Percentiles rank a stretch among this genome's conserved stretches.
phyloP scores from a whole-genome alignment of 35 echinoderm and acorn worm species.

The Acanthaster planci region DNA sequence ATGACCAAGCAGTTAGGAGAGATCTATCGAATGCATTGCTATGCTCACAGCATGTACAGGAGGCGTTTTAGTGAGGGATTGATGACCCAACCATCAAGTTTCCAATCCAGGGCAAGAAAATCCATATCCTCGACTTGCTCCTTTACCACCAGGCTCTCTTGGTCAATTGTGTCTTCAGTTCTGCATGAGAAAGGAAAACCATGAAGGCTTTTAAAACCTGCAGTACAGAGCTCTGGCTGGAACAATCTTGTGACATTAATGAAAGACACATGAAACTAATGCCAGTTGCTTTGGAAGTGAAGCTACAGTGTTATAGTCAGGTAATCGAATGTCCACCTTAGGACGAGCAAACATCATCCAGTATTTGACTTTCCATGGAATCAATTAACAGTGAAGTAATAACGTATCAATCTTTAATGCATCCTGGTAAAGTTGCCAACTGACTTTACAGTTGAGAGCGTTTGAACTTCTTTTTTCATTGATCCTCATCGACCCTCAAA shows the following conservation, averaged over 20 bases:
- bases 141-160: slow-evolving; percentile 56
- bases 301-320: background rate
- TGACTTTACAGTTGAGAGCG: too few species aligned
- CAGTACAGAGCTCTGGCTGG: background rate
- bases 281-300: background rate
- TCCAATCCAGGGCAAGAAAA: slow-evolving; percentile 92
- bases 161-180: slow-evolving; percentile 67
- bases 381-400: too few species aligned
- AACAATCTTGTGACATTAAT: too few species aligned
- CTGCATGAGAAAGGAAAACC: slow-evolving; percentile 39
- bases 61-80: slow-evolving; percentile 66
- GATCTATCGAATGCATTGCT: too few species aligned
- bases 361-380: too few species aligned
- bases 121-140: slow-evolving; percentile 83
- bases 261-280: background rate
- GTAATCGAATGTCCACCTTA: too few species aligned
- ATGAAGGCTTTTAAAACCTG: background rate
- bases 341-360: too few species aligned
- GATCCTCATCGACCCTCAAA: too few species aligned
- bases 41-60: slow-evolving; percentile 71
- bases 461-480: too few species aligned
- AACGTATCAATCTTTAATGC: too few species aligned
- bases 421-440: too few species aligned
- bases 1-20: too few species aligned
- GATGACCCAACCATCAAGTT: slow-evolving; percentile 75